These are phyloP conservation scores for Drosophila sordidapex DNA, from an alignment of 2,888 invertebrate genomes.

Conservation along the genomic window DNA sequence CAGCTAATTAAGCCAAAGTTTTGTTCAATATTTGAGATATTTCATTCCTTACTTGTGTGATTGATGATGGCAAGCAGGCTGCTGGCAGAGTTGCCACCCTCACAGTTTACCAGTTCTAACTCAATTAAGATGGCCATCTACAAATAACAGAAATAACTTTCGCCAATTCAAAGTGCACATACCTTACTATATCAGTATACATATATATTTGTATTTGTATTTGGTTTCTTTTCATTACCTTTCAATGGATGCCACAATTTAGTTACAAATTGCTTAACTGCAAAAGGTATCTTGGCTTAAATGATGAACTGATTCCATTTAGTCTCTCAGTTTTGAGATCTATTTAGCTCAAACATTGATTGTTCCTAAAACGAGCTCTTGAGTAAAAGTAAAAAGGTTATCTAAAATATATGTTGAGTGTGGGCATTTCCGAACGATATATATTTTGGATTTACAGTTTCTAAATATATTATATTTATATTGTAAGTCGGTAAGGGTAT, in stretches of 20 bases:
- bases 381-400: background rate
- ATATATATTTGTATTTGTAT: background rate
- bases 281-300: background rate
- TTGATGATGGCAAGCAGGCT: slow-evolving; percentile 52
- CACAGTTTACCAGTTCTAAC: slow-evolving; percentile 65
- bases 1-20: slow-evolving; percentile 41
- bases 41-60: slow-evolving; percentile 48
- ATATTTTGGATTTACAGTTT: background rate
- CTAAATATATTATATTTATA: background rate
- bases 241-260: background rate
- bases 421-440: background rate
- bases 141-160: slow-evolving; percentile 55
- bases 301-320: background rate
- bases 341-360: background rate
- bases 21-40: slow-evolving; percentile 33
- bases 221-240: background rate
- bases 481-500: background rate
- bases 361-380: background rate
- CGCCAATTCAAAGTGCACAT: slow-evolving; percentile 18
- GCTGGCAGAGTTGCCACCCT: background rate
- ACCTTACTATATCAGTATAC: background rate
- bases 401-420: background rate
- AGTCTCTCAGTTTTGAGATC: background rate
- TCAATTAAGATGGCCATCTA: slow-evolving; percentile 75
- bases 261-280: background rate